Percentiles rank a stretch among this genome's conserved stretches.
Conservation (phyloP, 2,797 vertebrate species). For the Phataginus tetradactyla region DNA sequence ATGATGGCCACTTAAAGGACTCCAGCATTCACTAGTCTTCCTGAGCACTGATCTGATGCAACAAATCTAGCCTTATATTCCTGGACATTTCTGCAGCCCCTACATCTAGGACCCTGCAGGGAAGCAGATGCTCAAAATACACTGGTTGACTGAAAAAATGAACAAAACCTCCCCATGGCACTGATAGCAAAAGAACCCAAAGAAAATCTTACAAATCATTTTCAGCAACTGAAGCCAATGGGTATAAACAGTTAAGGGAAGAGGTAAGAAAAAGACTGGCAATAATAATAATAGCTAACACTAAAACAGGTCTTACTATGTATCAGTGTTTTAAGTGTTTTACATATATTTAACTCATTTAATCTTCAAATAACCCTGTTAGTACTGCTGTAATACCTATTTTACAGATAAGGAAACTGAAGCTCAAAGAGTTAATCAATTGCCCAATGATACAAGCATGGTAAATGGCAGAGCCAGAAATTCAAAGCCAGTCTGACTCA, state of each 20-base stretch:
- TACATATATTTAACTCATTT: neutral
- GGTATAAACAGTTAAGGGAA: neutral
- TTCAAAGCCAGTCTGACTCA: neutral
- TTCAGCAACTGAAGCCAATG: neutral
- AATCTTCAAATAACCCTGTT: neutral
- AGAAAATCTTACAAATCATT: neutral
- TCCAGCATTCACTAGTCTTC: neutral
- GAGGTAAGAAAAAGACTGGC: neutral
- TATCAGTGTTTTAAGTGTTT: neutral
- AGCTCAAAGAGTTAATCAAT: neutral
- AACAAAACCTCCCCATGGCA: neutral
- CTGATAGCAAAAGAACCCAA: slow-evolving; percentile 20
- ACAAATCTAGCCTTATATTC: neutral
- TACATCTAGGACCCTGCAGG: neutral
- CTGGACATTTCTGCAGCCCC: neutral
- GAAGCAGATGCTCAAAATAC: neutral
- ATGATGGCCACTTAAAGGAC: neutral
- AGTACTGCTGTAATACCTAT: neutral
- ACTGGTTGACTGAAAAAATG: neutral
- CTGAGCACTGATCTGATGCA: neutral
- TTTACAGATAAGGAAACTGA: slow-evolving; percentile 4
- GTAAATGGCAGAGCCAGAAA: neutral
- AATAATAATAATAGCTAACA: neutral
- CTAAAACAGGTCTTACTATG: neutral
- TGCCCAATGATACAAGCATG: neutral